Base-by-base conservation (phyloP, 1,140 invertebrate species). In the Meloidogyne floridensis region DNA sequence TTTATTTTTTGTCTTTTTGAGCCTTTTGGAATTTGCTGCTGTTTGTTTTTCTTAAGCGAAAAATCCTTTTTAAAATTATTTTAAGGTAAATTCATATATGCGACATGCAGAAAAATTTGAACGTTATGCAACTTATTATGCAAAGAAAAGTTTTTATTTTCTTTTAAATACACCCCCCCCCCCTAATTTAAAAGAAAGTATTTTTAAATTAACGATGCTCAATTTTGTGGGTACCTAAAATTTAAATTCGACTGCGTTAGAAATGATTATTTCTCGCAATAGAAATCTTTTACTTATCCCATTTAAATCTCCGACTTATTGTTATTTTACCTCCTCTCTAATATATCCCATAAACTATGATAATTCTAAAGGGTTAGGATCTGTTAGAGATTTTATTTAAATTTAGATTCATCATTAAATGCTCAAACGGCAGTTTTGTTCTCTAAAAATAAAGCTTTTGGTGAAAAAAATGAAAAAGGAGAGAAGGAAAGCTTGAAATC, bases 1-100 rank as follows among this genome's bases (percentile, higher is more conserved):
- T 56, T 82, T 82, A 75, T 72, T 89, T n/a, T 89, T 90, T 76
- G 87, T 89, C 8, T 89, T 89, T 70, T 76, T 87, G 51, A 87
- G 81, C 75, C 86, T 89, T 15, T 80, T 89, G 75, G 87, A 89
- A 80, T 89, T 86, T 78, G 87, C 87, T 18, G 80, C 86, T 59
- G 86, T 89, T 32, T 0, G 59, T 65, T 65, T n/a, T 59, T 59
- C n/a, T n/a, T n/a, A n/a, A n/a, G n/a, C n/a, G n/a, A 59, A 15
- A 59, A 59, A n/a, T 59, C 32, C 32, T 1, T 32, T 32, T 32
- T 59, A 2, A 11, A 54, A 54, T 10, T 9, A 54, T 59, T 59
- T 59, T 3, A 65, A 65, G 59, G 59, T 65, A n/a, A 89, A 89
- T 72, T 85, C 83, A 73, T 89, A 89, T 81, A 89, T 89, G 87